Evolutionary conservation across 2,888 invertebrate genomes (phyloP), one percentile per base, ranked within the genome.

Genomic region (Gerris lacustris): DNA sequence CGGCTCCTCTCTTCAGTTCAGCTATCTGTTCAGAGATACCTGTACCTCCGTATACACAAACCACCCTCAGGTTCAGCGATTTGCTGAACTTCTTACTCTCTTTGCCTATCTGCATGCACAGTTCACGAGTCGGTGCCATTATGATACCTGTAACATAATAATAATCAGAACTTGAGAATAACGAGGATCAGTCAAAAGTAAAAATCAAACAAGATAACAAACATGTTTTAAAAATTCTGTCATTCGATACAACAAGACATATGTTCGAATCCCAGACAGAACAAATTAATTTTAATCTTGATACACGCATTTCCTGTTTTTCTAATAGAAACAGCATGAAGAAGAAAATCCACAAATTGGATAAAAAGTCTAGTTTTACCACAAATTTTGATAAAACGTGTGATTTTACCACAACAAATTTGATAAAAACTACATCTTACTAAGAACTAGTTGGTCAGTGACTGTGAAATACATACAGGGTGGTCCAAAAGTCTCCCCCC

Each of bases 11-110:
- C 80, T 97, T 98, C 73, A 98, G 79, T 80, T 97, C 97, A 0
- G 97, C 97, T 15, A 78, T 77, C 72, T 93, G 92, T 80, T 95
- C 95, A 0, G 94, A 94, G 74, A 95, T 94, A 0, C 96, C 98
- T 0, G 98, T 98, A 5, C 99, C 99, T 15, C 99, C 99, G 78
- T 99, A 99, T 0, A 99, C 98, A 79, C 97, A 98, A 0, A 96
- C 98, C 0, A 92, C 92, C 63, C 90, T 87, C 73, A 99, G 80
- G 4, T 89, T 89, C 5, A 95, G 80, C 0, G 92, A 88, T 79
- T 96, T 96, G 0, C 94, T 91, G 79, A 99, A 99, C 80, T 92
- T 95, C 76, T 90, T 92, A 72, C 96, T 95, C 78, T 99, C 99
- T 76, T 87, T 92, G 67, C 95, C 95, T 71, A 99, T 99, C 82